Evolutionary conservation across 1,140 invertebrate species (phyloP).

Genomic region (Camponotus floridanus): DNA sequence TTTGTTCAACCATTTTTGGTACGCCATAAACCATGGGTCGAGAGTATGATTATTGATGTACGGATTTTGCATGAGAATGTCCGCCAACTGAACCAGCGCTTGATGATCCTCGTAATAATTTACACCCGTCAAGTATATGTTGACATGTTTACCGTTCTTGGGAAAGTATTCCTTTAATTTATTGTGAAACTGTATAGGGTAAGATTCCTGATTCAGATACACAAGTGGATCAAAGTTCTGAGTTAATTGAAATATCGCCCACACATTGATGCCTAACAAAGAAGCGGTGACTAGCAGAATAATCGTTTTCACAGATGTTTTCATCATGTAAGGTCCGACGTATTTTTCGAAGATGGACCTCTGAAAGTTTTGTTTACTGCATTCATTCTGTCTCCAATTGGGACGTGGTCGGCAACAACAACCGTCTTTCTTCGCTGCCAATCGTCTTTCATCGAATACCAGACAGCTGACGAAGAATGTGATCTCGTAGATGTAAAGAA

Average conservation of each 20-base stretch:
- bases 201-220: constrained; percentile 87
- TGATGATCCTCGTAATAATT: constrained; percentile 82
- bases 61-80: constrained; percentile 77
- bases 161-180: constrained; percentile 86
- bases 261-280: constrained; percentile 78
- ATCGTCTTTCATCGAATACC: constrained; percentile 86
- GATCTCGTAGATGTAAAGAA: constrained; percentile 86
- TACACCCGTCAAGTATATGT: constrained; percentile 85
- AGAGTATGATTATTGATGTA: constrained; percentile 83
- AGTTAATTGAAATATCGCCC: constrained; percentile 85
- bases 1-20: constrained; percentile 78
- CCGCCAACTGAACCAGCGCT: constrained; percentile 74
- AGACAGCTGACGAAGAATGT: constrained; percentile 88
- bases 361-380: constrained; percentile 85
- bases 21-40: constrained; percentile 83
- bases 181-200: constrained; percentile 83
- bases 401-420: constrained; percentile 82
- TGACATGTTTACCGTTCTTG: constrained; percentile 85
- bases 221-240: constrained; percentile 88
- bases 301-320: constrained; percentile 83
- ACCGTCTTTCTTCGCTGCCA: constrained; percentile 84
- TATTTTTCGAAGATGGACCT: constrained; percentile 85
- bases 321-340: constrained; percentile 85
- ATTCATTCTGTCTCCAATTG: constrained; percentile 85
- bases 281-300: constrained; percentile 83